Conservation (phyloP, 1,140 invertebrate genomes). For the Tenebrio molitor region DNA sequence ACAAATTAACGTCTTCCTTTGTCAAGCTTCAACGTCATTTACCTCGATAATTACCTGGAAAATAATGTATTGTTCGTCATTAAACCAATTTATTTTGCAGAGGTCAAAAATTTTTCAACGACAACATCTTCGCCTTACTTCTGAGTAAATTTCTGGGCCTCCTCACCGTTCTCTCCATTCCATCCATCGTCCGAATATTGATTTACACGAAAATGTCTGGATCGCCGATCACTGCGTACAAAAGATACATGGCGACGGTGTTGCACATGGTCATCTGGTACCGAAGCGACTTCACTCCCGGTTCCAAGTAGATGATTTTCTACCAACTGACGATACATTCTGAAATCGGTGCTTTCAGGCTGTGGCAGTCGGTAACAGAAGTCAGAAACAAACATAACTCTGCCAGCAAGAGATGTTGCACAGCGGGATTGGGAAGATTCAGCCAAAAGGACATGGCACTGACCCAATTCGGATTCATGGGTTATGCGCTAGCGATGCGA, state of each 20-base stretch:
- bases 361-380: conserved; percentile 76
- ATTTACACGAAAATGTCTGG: conserved; percentile 77
- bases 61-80: too few species aligned
- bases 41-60: too few species aligned
- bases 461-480: conserved; percentile 91
- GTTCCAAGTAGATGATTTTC: conserved; percentile 67
- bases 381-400: conserved; percentile 77
- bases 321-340: too few species aligned
- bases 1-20: too few species aligned
- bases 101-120: conserved; percentile 75
- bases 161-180: conserved; percentile 73
- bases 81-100: too few species aligned
- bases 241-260: conserved; percentile 81
- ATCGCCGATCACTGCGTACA: conserved; percentile 76
- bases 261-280: conserved; percentile 84
- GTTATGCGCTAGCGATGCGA: conserved; percentile 77
- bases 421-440: conserved; percentile 67
- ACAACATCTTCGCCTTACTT: conserved; percentile 73
- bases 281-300: conserved; percentile 71
- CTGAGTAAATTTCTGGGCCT: conserved; percentile 75
- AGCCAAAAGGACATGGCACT: conserved; percentile 87
- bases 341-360: conserved; percentile 62
- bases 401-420: conserved; percentile 69
- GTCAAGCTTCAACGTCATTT: too few species aligned
- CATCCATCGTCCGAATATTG: conserved; percentile 75